Conservation (phyloP, 2,113 vertebrate species). For the Columba livia region DNA sequence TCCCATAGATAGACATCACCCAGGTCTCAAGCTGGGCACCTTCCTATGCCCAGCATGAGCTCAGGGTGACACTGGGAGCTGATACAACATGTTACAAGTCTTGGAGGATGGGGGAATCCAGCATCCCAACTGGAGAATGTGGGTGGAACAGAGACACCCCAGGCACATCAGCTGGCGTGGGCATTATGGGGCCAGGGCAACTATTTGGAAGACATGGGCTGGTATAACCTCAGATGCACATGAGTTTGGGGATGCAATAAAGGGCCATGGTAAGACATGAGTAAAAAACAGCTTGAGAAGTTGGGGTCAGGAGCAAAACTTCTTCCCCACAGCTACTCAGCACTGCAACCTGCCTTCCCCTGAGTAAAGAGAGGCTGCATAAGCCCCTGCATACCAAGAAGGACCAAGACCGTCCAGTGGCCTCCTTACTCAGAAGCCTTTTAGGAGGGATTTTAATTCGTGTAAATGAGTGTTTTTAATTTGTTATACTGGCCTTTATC, state of each 20-base stretch:
- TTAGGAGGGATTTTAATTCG: conserved; percentile 77
- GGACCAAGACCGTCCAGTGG: conserved; percentile 45
- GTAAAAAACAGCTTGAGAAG: not conserved
- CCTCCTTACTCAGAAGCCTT: conserved; percentile 63
- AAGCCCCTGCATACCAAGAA: not conserved
- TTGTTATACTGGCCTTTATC: conserved; percentile 82
- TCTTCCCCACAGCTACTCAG: not conserved
- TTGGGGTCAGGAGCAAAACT: not conserved
- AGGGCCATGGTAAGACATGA: not conserved
- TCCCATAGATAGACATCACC: accelerated
- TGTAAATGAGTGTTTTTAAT: conserved; percentile 85
- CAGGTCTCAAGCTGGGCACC: not conserved
- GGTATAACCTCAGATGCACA: accelerated
- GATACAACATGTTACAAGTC: accelerated
- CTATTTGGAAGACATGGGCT: not conserved
- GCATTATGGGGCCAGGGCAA: not conserved
- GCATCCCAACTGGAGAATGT: not conserved
- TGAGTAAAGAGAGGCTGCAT: not conserved
- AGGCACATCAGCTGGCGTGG: not conserved
- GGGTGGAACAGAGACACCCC: not conserved
- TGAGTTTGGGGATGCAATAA: not conserved
- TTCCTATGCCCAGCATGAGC: not conserved
- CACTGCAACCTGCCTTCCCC: not conserved
- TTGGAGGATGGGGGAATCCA: not conserved
- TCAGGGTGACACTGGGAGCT: not conserved